Percentiles rank a stretch among this genome's conserved stretches.
Conservation (phyloP, 2,113 vertebrate genomes). For the Lipotes vexillifer region DNA sequence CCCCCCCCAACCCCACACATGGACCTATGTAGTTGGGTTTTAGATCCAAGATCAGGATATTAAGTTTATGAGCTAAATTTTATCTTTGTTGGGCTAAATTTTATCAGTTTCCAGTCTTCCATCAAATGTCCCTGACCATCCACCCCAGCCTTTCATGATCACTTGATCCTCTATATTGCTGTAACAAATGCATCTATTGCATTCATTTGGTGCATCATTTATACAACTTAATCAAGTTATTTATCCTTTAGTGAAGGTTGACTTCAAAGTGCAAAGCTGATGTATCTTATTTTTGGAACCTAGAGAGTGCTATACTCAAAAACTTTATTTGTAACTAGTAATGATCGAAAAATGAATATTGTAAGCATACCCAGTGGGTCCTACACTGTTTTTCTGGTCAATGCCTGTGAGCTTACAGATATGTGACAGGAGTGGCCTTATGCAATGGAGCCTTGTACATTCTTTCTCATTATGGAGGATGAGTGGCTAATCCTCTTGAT, state of each 20-base stretch:
- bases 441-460: not conserved
- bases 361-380: not conserved
- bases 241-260: not conserved
- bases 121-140: not conserved
- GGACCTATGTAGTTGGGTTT: not conserved
- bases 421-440: not conserved
- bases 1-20: too few species aligned
- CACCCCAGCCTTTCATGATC: not conserved
- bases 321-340: not conserved
- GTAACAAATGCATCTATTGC: not conserved
- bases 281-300: not conserved
- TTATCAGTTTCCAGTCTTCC: not conserved
- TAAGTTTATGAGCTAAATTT: not conserved
- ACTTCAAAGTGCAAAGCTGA: not conserved
- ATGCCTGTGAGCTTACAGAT: not conserved
- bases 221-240: not conserved
- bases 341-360: not conserved
- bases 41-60: not conserved
- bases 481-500: not conserved
- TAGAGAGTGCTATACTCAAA: not conserved
- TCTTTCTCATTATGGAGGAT: not conserved
- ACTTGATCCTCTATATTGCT: not conserved
- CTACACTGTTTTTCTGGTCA: not conserved
- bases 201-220: not conserved
- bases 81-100: not conserved